A percentile compares a stretch with the other conserved stretches of the same genome.
These are phyloP conservation scores for Anagyrus pseudococci DNA, from an alignment of 2,888 invertebrate genomes.

Conservation along the genomic window DNA sequence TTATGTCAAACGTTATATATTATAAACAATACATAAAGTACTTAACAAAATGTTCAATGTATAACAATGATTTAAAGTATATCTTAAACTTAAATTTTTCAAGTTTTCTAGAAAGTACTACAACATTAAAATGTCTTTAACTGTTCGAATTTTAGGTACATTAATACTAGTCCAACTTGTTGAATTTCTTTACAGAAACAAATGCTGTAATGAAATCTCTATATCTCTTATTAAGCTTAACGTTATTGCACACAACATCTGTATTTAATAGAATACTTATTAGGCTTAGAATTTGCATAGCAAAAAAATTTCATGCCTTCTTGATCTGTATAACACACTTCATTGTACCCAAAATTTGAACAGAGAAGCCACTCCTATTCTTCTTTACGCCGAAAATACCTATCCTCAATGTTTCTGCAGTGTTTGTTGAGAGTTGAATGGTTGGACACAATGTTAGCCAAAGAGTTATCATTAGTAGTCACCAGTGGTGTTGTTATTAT, in stretches of 20 bases:
- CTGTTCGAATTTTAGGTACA: slow-evolving; percentile 40
- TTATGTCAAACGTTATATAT: slow-evolving; percentile 40
- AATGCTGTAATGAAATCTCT: neutral
- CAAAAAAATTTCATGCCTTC: slow-evolving; percentile 51
- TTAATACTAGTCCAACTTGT: too few species aligned
- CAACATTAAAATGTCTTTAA: slow-evolving; percentile 31
- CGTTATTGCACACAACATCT: slow-evolving; percentile 47
- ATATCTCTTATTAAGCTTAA: slow-evolving; percentile 11
- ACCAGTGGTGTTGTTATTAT: slow-evolving; percentile 88
- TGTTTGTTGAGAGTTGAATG: slow-evolving; percentile 81
- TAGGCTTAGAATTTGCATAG: slow-evolving; percentile 43
- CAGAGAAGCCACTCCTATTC: slow-evolving; percentile 51
- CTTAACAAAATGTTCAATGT: slow-evolving; percentile 35
- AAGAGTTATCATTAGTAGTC: slow-evolving; percentile 76
- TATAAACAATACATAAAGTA: slow-evolving; percentile 42
- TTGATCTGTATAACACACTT: slow-evolving; percentile 48
- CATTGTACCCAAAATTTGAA: slow-evolving; percentile 54
- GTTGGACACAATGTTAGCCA: slow-evolving; percentile 81
- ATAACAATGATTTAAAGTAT: slow-evolving; percentile 32
- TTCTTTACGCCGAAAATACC: slow-evolving; percentile 71
- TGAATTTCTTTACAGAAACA: slow-evolving; percentile 1
- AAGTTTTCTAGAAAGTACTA: slow-evolving; percentile 23
- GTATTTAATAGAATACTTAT: slow-evolving; percentile 32
- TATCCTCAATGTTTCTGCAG: slow-evolving; percentile 83
- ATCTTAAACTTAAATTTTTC: slow-evolving; percentile 25